Base-by-base conservation (phyloP, 2,888 invertebrate genomes). In the Xanthia icteritia region DNA sequence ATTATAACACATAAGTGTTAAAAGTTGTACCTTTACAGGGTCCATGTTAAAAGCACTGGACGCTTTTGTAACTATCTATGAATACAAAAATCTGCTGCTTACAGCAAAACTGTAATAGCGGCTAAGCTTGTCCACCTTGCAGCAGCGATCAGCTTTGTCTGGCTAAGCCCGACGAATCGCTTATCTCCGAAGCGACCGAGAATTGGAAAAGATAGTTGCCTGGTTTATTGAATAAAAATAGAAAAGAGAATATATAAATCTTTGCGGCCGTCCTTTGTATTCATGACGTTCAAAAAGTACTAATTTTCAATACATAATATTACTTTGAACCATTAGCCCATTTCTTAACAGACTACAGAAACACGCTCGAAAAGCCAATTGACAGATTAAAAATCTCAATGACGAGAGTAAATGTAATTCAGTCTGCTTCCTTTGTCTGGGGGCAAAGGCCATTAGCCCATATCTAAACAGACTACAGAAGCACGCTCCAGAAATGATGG, bases 201-300 rank as follows among this genome's bases (percentile, higher is more conserved):
- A 45, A 20, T 65, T 20, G 20, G 17, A 27, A 42, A 45, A 27
- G 6, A 27, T 45, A 45, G 20, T 65, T n/a, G 39, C n/a, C 42
- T 45, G 45, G 27, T 20, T 66, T 23, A 66, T 58, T 56, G 20
- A 69, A 39, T 31, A 39, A 69, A 39, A 48, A 36, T 5, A 17
- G 36, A 20, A 20, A 48, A 71, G 0, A 45, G 1, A 6, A 27
- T 5, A 39, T 64, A 2, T 15, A 31, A 51, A 48, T 6, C 17
- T 20, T 63, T 20, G 27, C 42, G 11, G 45, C 11, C 5, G 6
- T 69, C 51, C 51, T 48, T 48, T 54, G 51, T 39, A 39, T 68
- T 15, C 27, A 39, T 54, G 54, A 71, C 73, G 72, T 68, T 72
- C 27, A 67, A 68, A 69, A 72, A 54, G 51, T 39, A 72, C 13